These are phyloP conservation scores for Heliconius congener DNA, from an alignment of 1,140 invertebrate species.

Conservation along the genomic window DNA sequence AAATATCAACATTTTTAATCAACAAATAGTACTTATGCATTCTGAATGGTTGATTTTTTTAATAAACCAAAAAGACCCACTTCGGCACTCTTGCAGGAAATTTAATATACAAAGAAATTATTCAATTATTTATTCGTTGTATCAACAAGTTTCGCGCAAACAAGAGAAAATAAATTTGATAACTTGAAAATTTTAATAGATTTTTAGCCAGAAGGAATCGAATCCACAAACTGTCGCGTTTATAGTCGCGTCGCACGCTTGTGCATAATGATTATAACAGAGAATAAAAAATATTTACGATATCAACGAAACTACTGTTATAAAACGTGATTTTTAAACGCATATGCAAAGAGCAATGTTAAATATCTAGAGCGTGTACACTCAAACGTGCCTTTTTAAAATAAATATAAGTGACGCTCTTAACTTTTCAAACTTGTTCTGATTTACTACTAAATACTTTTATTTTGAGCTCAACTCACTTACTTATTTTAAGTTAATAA, in stretches of 20 bases:
- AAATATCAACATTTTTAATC: background rate
- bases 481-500: no score
- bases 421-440: background rate
- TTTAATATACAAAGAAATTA: no score
- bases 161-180: no score
- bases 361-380: conserved; percentile 10
- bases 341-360: background rate
- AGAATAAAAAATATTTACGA: background rate
- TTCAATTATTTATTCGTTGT: no score
- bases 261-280: no score
- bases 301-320: background rate
- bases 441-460: background rate
- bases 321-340: background rate
- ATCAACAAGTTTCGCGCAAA: no score
- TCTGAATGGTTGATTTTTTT: background rate
- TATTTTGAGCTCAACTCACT: background rate
- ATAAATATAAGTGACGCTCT: background rate
- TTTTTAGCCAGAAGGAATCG: no score
- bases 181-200: no score
- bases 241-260: no score
- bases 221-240: no score
- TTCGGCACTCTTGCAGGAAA: no score
- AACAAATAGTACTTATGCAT: background rate
- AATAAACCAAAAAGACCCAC: no score
- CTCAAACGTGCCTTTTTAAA: conserved; percentile 3